Conservation (phyloP, 2,113 vertebrate genomes). For the Chunga burmeisteri region DNA sequence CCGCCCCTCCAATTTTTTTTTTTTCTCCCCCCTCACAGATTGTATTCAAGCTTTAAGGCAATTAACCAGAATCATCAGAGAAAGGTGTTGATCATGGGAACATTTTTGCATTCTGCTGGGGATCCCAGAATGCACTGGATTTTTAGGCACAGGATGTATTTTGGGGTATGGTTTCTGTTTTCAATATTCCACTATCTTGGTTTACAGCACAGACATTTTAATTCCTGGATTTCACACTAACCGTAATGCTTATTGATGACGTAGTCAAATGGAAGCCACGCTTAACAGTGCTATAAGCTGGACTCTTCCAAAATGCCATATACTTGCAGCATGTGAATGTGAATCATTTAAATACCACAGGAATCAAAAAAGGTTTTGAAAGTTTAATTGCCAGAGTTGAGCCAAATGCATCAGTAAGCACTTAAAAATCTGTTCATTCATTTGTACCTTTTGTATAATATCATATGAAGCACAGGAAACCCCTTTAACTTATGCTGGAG, state of each 20-base stretch:
- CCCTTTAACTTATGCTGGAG: neutral
- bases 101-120: neutral
- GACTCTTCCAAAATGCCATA: neutral
- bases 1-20: too few relatives aligned
- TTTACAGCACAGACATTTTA: neutral
- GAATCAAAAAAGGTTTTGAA: neutral
- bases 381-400: neutral
- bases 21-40: accelerated
- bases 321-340: neutral
- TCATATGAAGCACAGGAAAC: neutral
- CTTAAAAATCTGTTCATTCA: neutral
- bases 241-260: neutral
- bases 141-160: neutral
- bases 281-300: neutral
- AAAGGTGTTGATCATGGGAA: neutral
- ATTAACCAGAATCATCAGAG: neutral
- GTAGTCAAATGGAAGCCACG: neutral
- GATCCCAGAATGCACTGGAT: neutral
- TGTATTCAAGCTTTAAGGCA: neutral
- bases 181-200: neutral
- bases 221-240: neutral
- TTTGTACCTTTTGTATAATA: neutral
- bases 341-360: neutral
- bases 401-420: neutral
- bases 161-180: neutral